phyloP scores from a whole-genome alignment of 1,140 invertebrate genomes.

The Nomia melanderi region DNA sequence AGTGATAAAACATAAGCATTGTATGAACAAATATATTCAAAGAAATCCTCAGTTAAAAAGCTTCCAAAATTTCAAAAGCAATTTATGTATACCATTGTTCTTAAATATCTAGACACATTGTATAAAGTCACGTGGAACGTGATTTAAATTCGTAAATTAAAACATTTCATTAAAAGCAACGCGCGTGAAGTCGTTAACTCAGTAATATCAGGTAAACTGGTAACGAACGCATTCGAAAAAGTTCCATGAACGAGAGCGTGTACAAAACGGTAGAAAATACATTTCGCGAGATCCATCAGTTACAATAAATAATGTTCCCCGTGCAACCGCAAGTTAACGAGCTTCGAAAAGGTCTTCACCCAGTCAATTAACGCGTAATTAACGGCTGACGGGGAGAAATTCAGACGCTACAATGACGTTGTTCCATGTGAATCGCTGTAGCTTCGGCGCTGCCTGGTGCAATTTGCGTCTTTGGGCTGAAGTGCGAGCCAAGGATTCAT shows the following conservation, averaged over 20 bases:
- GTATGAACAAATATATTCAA: no score
- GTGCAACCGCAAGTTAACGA: background rate
- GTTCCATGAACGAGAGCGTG: background rate
- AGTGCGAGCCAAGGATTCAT: conserved; percentile 9
- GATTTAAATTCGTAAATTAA: no score
- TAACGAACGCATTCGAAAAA: background rate
- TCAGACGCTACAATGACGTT: conserved; percentile 6
- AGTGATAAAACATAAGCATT: no score
- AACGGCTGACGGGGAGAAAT: background rate
- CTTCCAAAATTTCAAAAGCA: no score
- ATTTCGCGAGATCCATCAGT: background rate
- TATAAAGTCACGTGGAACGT: no score
- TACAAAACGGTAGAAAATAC: background rate
- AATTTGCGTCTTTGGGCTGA: conserved; percentile 16
- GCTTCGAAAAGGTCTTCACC: background rate
- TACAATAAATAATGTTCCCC: background rate
- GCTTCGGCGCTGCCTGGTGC: background rate
- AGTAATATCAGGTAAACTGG: no score
- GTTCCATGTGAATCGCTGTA: conserved; percentile 1
- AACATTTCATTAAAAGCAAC: no score
- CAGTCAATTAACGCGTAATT: conserved; percentile 24
- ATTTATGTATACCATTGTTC: no score
- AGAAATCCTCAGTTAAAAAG: no score
- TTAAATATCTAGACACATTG: no score
- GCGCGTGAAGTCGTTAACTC: no score